Base-by-base conservation (phyloP, 2,113 vertebrate genomes). In the Malurus alboscapulatus region DNA sequence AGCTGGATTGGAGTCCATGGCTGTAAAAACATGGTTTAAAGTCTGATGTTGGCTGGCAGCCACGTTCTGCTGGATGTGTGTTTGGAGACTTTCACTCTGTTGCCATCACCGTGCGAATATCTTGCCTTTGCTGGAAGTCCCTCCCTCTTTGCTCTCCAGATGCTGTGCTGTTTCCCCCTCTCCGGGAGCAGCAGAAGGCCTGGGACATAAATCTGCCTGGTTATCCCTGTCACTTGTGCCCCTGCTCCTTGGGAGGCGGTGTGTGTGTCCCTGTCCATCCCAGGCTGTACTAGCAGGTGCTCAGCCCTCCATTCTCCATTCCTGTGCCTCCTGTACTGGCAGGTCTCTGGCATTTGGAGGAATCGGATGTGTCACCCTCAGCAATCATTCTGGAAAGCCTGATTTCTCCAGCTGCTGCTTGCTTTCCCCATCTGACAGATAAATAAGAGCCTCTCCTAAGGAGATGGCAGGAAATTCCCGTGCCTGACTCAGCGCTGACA, bases 371-470 rank as follows among this genome's bases (percentile, higher is more conserved):
- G 4, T 73, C 69, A 32, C 32, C 32, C 55, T 65, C 42, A 59
- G 40, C 59, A 88, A 3, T 51, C 1, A 1, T 6, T 65, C 77
- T 0, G 1, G 48, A 69, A 84, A 32, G n/a, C 55, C 47, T 53
- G 40, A 92, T 81, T 86, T 91, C 45, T 87, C n/a, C 12, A 16
- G 20, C 36, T 87, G 65, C 38, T 89, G 42, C 67, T 80, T 88
- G 54, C 50, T 91, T 84, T 83, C 40, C 12, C 58, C 12, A 5
- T 82, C 73, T 44, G 74, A 61, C 21, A 82, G 54, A 53, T 36
- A 55, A 85, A 22, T 29, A 40, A 40, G 59, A 75, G 34, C 32
- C 62, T 90, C 24, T 72, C 18, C 26, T 59, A 36, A 45, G 0
- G 14, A 54, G 32, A 38, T 34, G n/a, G 24, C 72, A 73, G 61